Percentiles rank a stretch among this genome's conserved stretches.
Conservation (phyloP, 2,797 vertebrate genomes). For the Coregonus suidteri region DNA sequence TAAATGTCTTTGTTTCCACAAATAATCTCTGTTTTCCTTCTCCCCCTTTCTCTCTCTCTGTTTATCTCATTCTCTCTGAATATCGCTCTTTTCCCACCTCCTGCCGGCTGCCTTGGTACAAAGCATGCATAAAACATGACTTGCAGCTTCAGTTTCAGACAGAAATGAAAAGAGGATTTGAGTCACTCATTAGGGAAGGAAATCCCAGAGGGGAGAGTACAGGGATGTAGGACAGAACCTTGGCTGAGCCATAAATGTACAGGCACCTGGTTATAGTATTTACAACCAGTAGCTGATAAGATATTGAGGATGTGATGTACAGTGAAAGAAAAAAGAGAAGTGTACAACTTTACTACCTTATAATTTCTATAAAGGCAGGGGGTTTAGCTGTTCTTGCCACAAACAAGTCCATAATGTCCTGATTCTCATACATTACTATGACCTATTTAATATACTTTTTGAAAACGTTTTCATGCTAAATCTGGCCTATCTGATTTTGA, state of each 20-base stretch:
- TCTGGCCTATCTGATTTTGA: neutral
- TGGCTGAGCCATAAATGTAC: neutral
- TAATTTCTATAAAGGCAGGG: neutral
- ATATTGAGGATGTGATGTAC: neutral
- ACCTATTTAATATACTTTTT: neutral
- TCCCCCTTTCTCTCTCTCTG: too few relatives aligned
- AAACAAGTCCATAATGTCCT: neutral
- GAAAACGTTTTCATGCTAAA: too few relatives aligned
- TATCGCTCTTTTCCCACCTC: too few relatives aligned
- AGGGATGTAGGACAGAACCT: neutral
- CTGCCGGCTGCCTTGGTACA: neutral
- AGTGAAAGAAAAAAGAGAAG: neutral
- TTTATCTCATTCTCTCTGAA: too few relatives aligned
- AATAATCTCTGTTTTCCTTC: neutral
- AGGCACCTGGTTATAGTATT: neutral
- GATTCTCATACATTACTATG: neutral
- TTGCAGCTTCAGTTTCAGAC: too few relatives aligned
- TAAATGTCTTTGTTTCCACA: constrained; percentile 1
- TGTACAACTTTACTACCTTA: neutral
- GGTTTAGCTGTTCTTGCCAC: neutral
- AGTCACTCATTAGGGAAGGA: too few relatives aligned
- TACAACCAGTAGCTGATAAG: neutral
- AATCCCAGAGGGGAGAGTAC: too few relatives aligned
- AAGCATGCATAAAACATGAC: constrained; percentile 35
- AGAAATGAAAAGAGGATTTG: too few relatives aligned